Base-by-base conservation (phyloP, 2,888 invertebrate species). In the Ormia ochracea region DNA sequence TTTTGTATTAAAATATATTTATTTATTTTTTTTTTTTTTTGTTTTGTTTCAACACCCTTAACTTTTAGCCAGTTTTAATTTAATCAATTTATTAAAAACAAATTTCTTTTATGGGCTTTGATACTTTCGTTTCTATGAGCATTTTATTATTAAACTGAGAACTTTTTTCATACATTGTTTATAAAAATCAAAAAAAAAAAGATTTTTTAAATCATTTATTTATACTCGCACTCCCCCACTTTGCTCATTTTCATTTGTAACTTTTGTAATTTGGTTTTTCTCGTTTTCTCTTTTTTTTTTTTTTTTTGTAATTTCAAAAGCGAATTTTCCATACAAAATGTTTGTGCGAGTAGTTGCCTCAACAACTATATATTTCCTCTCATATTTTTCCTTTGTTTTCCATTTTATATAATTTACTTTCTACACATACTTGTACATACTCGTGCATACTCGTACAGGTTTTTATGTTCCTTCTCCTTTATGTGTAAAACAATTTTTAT, bases 401-500 rank as follows among this genome's bases (percentile, higher is more conserved):
- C 66, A 66, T 74, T 21, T 58, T 28, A 74, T 75, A 59, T 50
- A 75, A 66, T 66, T 66, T 50, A 59, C 52, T 41, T 73, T 48
- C 43, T 52, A 52, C 28, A 45, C 23, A 19, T 3, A 19, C 10
- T 19, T 36, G 21, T 41, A n/a, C n/a, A n/a, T n/a, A n/a, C n/a
- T n/a, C n/a, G n/a, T n/a, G n/a, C n/a, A n/a, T n/a, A n/a, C n/a
- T n/a, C n/a, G n/a, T n/a, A n/a, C n/a, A n/a, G n/a, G n/a, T 33
- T 52, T 50, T 50, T 33, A 38, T 14, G 7, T 19, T 50, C 19
- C 43, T 21, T 9, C 48, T 56, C 12, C 19, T 68, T 61, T 45
- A 23, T 52, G 52, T 70, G 23, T 56, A 58, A 77, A 77, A 63
- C 69, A 70, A 77, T 77, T 77, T 76, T 77, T 61, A 77, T 77